phyloP scores from a whole-genome alignment of 1,140 invertebrate genomes.

The Heliconius hermathena region DNA sequence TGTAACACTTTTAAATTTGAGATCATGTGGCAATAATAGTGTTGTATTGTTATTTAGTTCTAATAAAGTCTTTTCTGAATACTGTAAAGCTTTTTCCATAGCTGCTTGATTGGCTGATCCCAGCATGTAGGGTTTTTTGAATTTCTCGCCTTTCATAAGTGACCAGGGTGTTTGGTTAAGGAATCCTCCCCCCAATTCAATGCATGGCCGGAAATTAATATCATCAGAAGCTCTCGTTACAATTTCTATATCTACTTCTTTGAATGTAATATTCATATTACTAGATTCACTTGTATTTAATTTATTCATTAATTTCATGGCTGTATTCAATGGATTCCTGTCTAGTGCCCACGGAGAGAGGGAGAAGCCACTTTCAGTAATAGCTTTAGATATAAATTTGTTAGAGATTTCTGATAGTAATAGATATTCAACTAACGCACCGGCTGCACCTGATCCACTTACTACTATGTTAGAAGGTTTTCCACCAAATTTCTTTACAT shows the following conservation, averaged over 20 bases:
- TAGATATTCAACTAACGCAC: slow-evolving; percentile 58
- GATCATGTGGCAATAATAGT: slow-evolving; percentile 55
- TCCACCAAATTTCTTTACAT: slow-evolving; percentile 87
- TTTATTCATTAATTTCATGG: slow-evolving; percentile 32
- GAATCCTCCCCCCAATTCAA: slow-evolving; percentile 50
- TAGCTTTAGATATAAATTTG: slow-evolving; percentile 55
- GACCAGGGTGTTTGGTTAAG: slow-evolving; percentile 53
- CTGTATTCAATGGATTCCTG: slow-evolving; percentile 51
- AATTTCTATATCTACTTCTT: slow-evolving; percentile 38
- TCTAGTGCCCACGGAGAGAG: slow-evolving; percentile 66
- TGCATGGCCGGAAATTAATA: slow-evolving; percentile 55
- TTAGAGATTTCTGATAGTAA: slow-evolving; percentile 53
- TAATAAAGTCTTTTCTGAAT: slow-evolving; percentile 42
- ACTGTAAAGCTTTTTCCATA: slow-evolving; percentile 47
- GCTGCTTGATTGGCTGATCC: slow-evolving; percentile 60
- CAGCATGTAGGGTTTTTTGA: slow-evolving; percentile 52
- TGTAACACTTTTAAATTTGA: slow-evolving; percentile 44
- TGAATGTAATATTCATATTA: slow-evolving; percentile 11
- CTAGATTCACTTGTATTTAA: slow-evolving; percentile 24
- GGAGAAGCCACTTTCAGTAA: slow-evolving; percentile 63
- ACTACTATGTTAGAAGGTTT: slow-evolving; percentile 79
- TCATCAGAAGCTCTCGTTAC: slow-evolving; percentile 43
- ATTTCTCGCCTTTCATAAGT: slow-evolving; percentile 43
- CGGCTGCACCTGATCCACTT: slow-evolving; percentile 55
- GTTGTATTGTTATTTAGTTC: slow-evolving; percentile 49